Percentiles rank a stretch among this genome's conserved stretches.
Conservation (phyloP, 2,113 vertebrate species). For the Neodon shergylaensis region DNA sequence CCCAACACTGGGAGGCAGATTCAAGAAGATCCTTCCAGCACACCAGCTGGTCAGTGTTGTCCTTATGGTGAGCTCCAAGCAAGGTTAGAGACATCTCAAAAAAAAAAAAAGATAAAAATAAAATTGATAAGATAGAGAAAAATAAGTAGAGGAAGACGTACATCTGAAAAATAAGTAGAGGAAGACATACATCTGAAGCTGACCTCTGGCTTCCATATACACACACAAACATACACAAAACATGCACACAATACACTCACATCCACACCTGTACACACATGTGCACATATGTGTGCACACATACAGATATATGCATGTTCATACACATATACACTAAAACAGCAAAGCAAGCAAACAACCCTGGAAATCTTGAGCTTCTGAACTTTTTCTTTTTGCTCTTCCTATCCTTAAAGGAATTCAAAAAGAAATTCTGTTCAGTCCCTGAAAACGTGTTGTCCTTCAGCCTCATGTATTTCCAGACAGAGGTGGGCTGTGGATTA, state of each 20-base stretch:
- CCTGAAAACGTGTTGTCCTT: background rate
- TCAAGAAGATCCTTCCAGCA: background rate
- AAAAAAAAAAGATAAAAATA: no score
- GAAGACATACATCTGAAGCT: background rate
- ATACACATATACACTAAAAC: background rate
- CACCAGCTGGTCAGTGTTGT: background rate
- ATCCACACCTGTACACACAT: background rate
- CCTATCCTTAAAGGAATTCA: background rate
- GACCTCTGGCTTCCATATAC: background rate
- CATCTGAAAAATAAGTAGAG: background rate
- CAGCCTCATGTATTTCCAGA: background rate
- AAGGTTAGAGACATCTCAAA: background rate
- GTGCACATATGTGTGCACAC: background rate
- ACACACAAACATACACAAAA: background rate
- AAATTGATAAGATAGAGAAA: background rate
- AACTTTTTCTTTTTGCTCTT: background rate
- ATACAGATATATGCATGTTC: background rate
- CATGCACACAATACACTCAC: background rate
- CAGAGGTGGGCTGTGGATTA: background rate
- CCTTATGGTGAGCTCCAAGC: background rate
- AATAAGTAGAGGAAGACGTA: background rate
- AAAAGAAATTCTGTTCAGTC: conserved; percentile 31
- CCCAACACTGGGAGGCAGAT: no score
- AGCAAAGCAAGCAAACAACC: background rate
- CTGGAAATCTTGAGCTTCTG: background rate